Base-by-base conservation (phyloP, 2,888 invertebrate species). In the Lochmaea crataegi region DNA sequence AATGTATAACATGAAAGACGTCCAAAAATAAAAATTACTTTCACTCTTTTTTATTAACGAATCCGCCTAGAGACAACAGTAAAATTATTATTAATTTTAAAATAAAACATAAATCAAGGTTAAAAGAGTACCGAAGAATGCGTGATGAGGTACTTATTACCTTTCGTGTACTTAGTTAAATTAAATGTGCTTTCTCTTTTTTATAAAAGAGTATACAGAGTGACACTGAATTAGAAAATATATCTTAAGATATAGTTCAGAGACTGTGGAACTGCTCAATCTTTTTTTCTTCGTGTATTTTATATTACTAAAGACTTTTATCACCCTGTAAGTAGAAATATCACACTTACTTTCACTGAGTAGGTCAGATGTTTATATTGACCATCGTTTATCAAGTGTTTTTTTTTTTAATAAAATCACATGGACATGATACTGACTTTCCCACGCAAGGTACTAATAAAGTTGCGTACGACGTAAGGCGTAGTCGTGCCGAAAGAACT, bases 401-500 rank as follows among this genome's bases (percentile, higher is more conserved):
- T 32, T 60, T 38, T 58, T 38, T n/a, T 38, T 45, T 22, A 22
- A 58, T 11, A 60, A 60, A 38, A 53, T 32, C 32, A 60, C 18
- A 60, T 10, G 60, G 16, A 9, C 32, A n/a, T 14, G 38, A 38
- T 26, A 11, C 16, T 10, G n/a, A 60, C 60, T 60, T 60, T 60
- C 60, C 60, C 60, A 60, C 60, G 60, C 32, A 32, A 60, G 26
- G 32, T 14, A 32, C 26, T 38, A 60, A 60, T 60, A 38, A 60
- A 60, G 60, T 38, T 60, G 38, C 32, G 32, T 32, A 32, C 60
- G 14, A n/a, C 14, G 9, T 14, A n/a, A n/a, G n/a, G n/a, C n/a
- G n/a, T n/a, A n/a, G n/a, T n/a, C n/a, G n/a, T n/a, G n/a, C n/a
- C n/a, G n/a, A n/a, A n/a, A n/a, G n/a, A n/a, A n/a, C n/a, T n/a